Conservation (phyloP, 2,797 vertebrate genomes). For the Enteromius radiatus region DNA sequence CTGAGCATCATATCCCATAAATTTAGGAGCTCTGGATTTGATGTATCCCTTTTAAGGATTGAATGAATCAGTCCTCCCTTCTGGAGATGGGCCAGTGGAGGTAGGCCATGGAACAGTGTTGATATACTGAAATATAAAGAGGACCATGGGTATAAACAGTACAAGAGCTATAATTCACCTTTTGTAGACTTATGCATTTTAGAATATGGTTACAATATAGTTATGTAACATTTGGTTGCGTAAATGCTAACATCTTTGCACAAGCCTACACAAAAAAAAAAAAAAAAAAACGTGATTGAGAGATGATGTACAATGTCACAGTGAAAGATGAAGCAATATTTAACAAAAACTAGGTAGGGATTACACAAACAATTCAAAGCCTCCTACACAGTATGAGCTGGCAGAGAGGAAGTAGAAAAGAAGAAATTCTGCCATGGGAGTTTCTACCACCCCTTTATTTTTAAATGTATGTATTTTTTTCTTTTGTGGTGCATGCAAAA, state of each 20-base stretch:
- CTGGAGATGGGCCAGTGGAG: slow-evolving; percentile 51
- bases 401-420: background rate
- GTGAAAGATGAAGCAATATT: background rate
- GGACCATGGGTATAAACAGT: background rate
- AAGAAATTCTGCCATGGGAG: background rate
- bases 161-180: background rate
- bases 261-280: background rate
- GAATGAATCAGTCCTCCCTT: slow-evolving; percentile 44
- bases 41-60: slow-evolving; percentile 40
- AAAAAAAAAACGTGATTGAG: background rate
- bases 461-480: background rate
- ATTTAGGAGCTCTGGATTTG: slow-evolving; percentile 51
- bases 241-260: background rate
- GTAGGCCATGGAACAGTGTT: background rate
- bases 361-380: background rate
- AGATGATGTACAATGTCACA: background rate
- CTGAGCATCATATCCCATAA: slow-evolving; percentile 67
- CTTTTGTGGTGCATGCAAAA: background rate
- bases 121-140: slow-evolving; percentile 61
- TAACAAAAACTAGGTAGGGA: background rate
- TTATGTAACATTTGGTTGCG: background rate
- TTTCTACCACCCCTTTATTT: background rate
- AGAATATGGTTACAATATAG: background rate
- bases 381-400: background rate
- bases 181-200: background rate